phyloP scores from a whole-genome alignment of 2,797 vertebrate species.

The Sylvia borin region DNA sequence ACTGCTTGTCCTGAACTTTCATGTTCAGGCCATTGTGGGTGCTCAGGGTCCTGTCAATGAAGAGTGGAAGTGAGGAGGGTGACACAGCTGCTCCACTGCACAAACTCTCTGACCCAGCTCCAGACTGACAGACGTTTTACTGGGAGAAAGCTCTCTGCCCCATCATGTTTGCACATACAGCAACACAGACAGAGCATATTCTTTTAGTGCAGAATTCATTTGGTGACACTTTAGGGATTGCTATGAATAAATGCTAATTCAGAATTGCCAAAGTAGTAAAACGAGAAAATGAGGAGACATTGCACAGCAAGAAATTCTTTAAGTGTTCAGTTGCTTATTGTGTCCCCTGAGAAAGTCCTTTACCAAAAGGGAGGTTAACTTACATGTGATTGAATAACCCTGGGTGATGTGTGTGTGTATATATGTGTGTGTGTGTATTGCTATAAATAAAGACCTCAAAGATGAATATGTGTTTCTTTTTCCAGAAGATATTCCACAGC shows the following conservation, averaged over 20 bases:
- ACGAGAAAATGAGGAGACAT: slow-evolving; percentile 2
- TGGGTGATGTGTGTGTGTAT: background rate
- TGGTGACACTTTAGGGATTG: background rate
- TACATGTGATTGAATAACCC: slow-evolving; percentile 21
- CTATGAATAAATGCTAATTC: slow-evolving; percentile 33
- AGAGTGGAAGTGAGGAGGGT: background rate
- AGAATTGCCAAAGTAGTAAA: slow-evolving; percentile 17
- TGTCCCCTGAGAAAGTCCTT: slow-evolving; percentile 7
- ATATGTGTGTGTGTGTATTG: background rate
- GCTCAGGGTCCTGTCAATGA: background rate
- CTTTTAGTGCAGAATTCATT: background rate
- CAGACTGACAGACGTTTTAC: background rate
- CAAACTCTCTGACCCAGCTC: background rate
- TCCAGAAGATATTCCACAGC: slow-evolving; percentile 33
- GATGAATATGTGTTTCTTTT: slow-evolving; percentile 37
- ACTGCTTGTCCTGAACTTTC: background rate
- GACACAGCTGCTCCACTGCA: background rate
- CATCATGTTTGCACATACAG: background rate
- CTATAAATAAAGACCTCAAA: slow-evolving; percentile 40
- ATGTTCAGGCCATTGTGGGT: background rate
- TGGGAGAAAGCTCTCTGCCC: background rate
- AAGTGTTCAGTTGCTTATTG: background rate
- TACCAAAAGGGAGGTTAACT: slow-evolving; percentile 3
- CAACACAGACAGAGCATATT: background rate
- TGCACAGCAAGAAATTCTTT: background rate